Conservation (phyloP, 2,888 invertebrate species). For the Thyatira batis region DNA sequence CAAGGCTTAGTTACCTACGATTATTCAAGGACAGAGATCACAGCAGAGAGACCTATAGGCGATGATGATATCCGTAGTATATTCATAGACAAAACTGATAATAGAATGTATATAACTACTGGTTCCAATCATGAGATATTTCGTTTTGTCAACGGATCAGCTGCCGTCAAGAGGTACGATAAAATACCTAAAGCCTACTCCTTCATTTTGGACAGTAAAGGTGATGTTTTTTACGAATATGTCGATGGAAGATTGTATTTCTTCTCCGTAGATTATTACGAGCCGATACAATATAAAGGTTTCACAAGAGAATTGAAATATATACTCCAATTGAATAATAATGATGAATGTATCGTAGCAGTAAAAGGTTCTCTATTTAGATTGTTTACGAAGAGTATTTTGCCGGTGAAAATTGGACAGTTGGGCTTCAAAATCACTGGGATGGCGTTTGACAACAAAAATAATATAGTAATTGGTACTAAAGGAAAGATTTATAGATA, state of each 20-base stretch:
- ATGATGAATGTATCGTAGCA: conserved; percentile 68
- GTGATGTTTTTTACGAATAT: conserved; percentile 70
- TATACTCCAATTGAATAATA: conserved; percentile 61
- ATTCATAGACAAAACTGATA: conserved; percentile 67
- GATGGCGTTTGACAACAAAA: conserved; percentile 63
- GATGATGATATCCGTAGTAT: conserved; percentile 71
- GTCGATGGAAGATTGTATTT: conserved; percentile 72
- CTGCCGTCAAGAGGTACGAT: conserved; percentile 68
- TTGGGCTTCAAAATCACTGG: conserved; percentile 73
- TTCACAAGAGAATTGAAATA: conserved; percentile 71
- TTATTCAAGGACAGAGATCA: conserved; percentile 60
- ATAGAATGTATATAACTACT: conserved; percentile 70
- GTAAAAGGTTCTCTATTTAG: conserved; percentile 69
- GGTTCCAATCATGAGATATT: conserved; percentile 69
- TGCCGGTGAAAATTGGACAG: conserved; percentile 68
- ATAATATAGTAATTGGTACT: conserved; percentile 70
- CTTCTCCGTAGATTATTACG: conserved; percentile 61
- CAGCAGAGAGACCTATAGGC: conserved; percentile 67
- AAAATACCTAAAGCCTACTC: conserved; percentile 71
- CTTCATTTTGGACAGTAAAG: conserved; percentile 64
- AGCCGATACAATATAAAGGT: conserved; percentile 73
- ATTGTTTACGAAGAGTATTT: conserved; percentile 56
- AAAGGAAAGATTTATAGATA: conserved; percentile 75
- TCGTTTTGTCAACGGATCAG: conserved; percentile 65
- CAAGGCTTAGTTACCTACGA: conserved; percentile 70